Evolutionary conservation across 2,113 vertebrate species (phyloP), one percentile per base, ranked within the genome.

Genomic region (Lepisosteus oculatus): DNA sequence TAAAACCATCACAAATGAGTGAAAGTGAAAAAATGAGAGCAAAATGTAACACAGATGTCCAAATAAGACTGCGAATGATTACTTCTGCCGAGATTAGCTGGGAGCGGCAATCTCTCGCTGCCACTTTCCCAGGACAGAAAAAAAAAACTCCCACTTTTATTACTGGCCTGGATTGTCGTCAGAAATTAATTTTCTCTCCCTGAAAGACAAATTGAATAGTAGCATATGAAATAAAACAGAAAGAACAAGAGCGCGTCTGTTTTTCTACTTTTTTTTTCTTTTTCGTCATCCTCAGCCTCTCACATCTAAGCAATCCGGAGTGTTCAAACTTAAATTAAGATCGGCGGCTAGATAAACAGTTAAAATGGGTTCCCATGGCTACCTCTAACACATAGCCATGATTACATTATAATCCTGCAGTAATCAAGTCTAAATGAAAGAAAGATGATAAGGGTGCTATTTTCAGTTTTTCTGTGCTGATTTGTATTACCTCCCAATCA

Each of bases 321-420:
- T 99, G 96, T 97, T 98, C 97, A 95, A 97, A 99, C 95, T 98
- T 98, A 98, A 97, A 99, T 99, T 98, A 99, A 98, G 97, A 99
- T 99, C 94, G 95, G 95, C 91, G 92, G 95, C 93, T 94, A 97
- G 97, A 99, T 99, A 98, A 97, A 97, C 95, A 97, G 96, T 97
- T 97, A 97, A 97, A 96, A 96, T 93, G 94, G 92, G 97, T 99
- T 98, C 95, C 97, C 97, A 98, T 99, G 95, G 97, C 95, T 97
- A 98, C 97, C 92, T 93, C 95, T 98, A 95, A 96, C 96, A 96
- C 95, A 95, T 96, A 92, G 93, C 95, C 92, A 93, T 98, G 97
- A 98, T 98, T 99, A 95, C 96, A 97, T 98, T 99, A 98, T 99
- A 99, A 99, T 98, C 97, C 95, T 91, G 92, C 92, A 94, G 96